A percentile compares a stretch with the other conserved stretches of the same genome.
Evolutionary conservation across 2,888 invertebrate genomes (phyloP).

Genomic region (Metalampra italica): DNA sequence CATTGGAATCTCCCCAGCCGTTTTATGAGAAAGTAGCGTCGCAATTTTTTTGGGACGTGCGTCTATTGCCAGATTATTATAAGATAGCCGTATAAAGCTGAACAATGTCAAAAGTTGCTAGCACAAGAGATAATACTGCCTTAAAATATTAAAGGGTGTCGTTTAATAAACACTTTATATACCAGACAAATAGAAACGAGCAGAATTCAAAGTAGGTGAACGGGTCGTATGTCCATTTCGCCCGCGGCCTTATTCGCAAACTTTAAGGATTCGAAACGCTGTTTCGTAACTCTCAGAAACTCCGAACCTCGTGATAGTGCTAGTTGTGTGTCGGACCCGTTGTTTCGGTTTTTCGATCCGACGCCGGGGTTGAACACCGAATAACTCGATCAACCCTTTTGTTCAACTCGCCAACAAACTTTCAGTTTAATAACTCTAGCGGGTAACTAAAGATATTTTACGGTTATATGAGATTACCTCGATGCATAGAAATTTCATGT

Average conservation of each 20-base stretch:
- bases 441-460: too few relatives aligned
- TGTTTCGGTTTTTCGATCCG: neutral
- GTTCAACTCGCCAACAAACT: neutral
- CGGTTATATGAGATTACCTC: too few relatives aligned
- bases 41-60: too few relatives aligned
- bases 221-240: neutral
- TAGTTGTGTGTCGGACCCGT: neutral
- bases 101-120: too few relatives aligned
- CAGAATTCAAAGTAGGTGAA: neutral
- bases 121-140: too few relatives aligned
- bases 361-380: neutral
- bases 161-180: neutral
- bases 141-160: neutral
- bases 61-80: too few relatives aligned
- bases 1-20: too few relatives aligned
- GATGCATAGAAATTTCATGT: neutral
- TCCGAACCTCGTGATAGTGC: neutral
- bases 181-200: too few relatives aligned
- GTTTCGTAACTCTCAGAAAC: neutral
- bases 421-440: too few relatives aligned
- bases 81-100: too few relatives aligned
- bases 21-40: too few relatives aligned
- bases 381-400: neutral
- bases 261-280: conserved; percentile 1
- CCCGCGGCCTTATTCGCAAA: neutral